Base-by-base conservation (phyloP, 2,797 vertebrate genomes). In the Hozukius guyotensis region DNA sequence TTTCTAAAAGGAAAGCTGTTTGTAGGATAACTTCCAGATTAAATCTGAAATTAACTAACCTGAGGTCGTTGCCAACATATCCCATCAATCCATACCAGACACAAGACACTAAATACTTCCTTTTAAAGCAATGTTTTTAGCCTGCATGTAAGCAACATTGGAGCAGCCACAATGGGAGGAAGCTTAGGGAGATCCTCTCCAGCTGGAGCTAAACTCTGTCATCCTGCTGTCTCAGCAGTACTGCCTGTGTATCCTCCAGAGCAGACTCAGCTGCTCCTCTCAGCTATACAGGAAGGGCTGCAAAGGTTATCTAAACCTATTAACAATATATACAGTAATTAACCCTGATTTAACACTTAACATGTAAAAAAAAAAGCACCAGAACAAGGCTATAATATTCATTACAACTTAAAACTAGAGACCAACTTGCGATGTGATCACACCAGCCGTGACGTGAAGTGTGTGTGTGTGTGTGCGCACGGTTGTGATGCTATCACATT, bases 181-280 rank as follows among this genome's bases (percentile, higher is more conserved):
- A 72, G 79, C 29, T 75, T 69, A 52, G 8, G 22, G 12, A 9
- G 22, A 73, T 72, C 72, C 56, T 68, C 32, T 70, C 60, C 46
- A 81, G 49, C 53, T 84, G 57, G 77, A 75, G 38, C 8, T 83
- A 78, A 81, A 56, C 32, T 32, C 22, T 10, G 22, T 31, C 61
- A 16, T 73, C 70, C 56, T 75, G 68, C 68, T 77, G 65, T 22
- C 59, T 87, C 82, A 83, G 80, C 82, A 80, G 59, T 77, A 60
- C 52, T 16, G 8, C 31, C 20, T 16, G 7, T 18, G 14, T 46
- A 46, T 46, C 14, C 42, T 46, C 42, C 14, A 52, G 27, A 25
- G 22, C 20, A 46, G 24, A 71, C 49, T 80, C 24, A 71, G 61
- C 61, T 77, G 56, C 10, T 64, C 29, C 27, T 46, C n/a, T 71